These are phyloP conservation scores for Nyctibius bracteatus DNA, from an alignment of 2,113 vertebrate genomes.

Conservation along the genomic window DNA sequence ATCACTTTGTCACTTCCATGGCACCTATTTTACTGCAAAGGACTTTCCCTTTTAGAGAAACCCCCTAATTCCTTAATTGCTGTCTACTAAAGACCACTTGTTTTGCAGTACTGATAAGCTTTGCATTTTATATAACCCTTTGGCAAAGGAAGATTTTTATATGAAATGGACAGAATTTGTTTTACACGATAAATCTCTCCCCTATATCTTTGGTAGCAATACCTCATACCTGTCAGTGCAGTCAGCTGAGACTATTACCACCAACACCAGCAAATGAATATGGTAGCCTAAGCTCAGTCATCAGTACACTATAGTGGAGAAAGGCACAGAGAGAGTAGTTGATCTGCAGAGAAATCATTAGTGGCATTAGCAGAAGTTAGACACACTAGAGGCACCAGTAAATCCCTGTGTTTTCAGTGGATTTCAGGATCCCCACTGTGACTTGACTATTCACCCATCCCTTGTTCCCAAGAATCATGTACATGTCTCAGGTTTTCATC, in stretches of 20 bases:
- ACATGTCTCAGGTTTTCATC: background rate
- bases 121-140: background rate
- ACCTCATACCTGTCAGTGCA: background rate
- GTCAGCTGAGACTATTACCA: background rate
- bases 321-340: background rate
- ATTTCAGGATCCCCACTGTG: background rate
- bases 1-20: slow-evolving; percentile 59
- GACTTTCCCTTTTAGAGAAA: slow-evolving; percentile 26
- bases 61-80: slow-evolving; percentile 23
- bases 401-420: background rate
- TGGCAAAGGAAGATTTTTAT: background rate
- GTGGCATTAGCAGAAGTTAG: background rate
- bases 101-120: background rate
- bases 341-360: background rate
- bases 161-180: background rate
- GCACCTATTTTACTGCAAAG: slow-evolving; percentile 44
- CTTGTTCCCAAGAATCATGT: background rate
- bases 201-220: background rate
- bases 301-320: background rate
- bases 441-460: background rate
- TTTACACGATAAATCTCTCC: background rate
- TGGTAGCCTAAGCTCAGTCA: background rate
- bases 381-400: background rate
- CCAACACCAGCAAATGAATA: background rate
- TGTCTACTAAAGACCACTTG: slow-evolving; percentile 36